Evolutionary conservation across 1,140 invertebrate species (phyloP).

Genomic region (Nasonia giraulti): DNA sequence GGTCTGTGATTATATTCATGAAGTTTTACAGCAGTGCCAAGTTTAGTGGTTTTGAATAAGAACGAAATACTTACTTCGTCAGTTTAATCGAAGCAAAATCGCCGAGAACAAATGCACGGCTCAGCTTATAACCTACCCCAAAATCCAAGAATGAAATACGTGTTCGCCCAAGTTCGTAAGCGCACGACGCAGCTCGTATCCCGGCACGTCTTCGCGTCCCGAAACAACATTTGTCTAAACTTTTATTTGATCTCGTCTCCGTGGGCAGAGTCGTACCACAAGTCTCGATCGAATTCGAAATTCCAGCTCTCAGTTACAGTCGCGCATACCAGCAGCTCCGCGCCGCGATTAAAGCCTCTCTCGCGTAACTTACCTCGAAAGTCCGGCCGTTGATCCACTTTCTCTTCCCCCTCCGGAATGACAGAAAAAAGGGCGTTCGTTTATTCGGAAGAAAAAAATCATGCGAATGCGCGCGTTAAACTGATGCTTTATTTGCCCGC

Average conservation of each 20-base stretch:
- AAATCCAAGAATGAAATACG: neutral
- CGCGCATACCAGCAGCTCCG: neutral
- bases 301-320: neutral
- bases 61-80: too few species aligned
- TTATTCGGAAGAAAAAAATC: too few species aligned
- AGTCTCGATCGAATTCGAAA: neutral
- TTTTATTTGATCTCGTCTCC: slow-evolving; percentile 4
- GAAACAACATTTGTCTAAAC: slow-evolving; percentile 4
- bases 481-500: too few species aligned
- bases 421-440: neutral
- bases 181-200: neutral
- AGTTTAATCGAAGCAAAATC: neutral
- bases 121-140: neutral
- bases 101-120: neutral
- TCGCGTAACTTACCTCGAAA: neutral
- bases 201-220: neutral
- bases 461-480: too few species aligned
- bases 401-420: neutral
- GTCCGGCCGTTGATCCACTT: neutral
- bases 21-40: too few species aligned
- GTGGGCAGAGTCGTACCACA: neutral
- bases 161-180: neutral
- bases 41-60: too few species aligned
- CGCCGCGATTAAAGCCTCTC: neutral
- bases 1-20: too few species aligned